Percentiles rank a stretch among this genome's conserved stretches.
Evolutionary conservation across 23 tunicate genomes (phyloP).

Genomic region (Corella eumyota): DNA sequence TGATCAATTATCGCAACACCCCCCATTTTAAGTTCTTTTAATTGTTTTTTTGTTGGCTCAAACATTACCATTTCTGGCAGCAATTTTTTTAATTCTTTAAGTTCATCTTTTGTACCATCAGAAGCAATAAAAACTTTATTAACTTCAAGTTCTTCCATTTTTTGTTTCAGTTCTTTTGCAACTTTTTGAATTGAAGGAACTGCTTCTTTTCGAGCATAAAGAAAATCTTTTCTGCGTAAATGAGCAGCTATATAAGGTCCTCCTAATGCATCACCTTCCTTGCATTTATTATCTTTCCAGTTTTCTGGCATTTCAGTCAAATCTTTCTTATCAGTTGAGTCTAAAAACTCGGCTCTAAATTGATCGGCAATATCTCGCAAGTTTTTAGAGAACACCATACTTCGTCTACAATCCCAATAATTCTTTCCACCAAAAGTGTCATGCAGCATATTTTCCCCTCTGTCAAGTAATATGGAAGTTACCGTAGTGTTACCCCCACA

Average conservation of each 20-base stretch:
- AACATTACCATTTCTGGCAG: constrained; percentile 72
- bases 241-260: constrained; percentile 98
- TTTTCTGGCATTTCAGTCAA: constrained; percentile 53
- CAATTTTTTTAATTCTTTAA: constrained; percentile 51
- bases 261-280: constrained; percentile 41
- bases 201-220: constrained; percentile 55
- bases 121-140: constrained; percentile 89
- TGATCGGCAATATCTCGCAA: constrained; percentile 34
- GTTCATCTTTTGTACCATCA: constrained; percentile 89
- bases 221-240: constrained; percentile 87
- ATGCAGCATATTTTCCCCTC: constrained; percentile 91
- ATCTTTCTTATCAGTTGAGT: constrained; percentile 82
- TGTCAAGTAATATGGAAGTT: constrained; percentile 75
- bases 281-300: constrained; percentile 54
- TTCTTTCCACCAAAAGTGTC: constrained; percentile 81
- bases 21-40: constrained; percentile 72
- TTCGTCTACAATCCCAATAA: constrained; percentile 88
- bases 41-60: constrained; percentile 54
- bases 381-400: constrained; percentile 77
- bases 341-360: constrained; percentile 43
- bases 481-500: constrained; percentile 94
- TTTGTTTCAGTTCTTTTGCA: constrained; percentile 39
- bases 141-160: constrained; percentile 51
- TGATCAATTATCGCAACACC: constrained; percentile 96
- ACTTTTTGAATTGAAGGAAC: constrained; percentile 63